Base-by-base conservation (phyloP, 2,113 vertebrate genomes). In the Tachysurus vachellii region DNA sequence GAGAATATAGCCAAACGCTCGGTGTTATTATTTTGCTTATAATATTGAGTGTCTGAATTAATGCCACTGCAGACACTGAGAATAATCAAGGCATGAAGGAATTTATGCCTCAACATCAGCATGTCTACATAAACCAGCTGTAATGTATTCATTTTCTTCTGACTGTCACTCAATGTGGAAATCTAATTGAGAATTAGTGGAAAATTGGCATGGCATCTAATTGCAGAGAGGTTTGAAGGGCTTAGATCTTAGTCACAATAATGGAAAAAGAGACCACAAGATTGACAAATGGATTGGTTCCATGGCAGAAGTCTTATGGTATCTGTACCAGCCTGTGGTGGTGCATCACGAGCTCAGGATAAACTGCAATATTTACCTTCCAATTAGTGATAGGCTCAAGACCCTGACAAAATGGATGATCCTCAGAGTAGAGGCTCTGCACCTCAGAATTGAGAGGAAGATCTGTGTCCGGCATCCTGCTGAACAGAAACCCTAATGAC, bases 21-120 rank as follows among this genome's bases (percentile, higher is more conserved):
- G 23, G 56, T 28, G 53, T 66, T 54, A 80, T 86, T 54, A 64
- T 68, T 86, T 75, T 86, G 61, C 62, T 47, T 66, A n/a, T 42
- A 66, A 86, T 66, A 47, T 62, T 42, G 57, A 10, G 61, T 53
- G 75, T 56, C 61, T 31, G 44, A 36, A 85, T 54, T 53, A 64
- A 66, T 50, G 73, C 44, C 47, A 10, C 71, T 21, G n/a, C n/a
- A 79, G 73, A 85, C 83, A 36, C 68, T 36, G 66, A 61, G 36
- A 81, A 81, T 81, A 11, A 61, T 61, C 31, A 42, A 44, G 79
- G 31, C 79, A 81, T 42, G 56, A 81, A 61, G 79, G 79, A 81
- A 81, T 81, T 81, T 44, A 14, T 8, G 31, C 79, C 79, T 59
- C 57, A 81, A 61, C 79, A 61, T 81, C 79, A 59, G n/a, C 79